Percentiles rank a stretch among this genome's conserved stretches.
Evolutionary conservation across 2,797 vertebrate genomes (phyloP).

Genomic region (Cirrhinus mrigala): DNA sequence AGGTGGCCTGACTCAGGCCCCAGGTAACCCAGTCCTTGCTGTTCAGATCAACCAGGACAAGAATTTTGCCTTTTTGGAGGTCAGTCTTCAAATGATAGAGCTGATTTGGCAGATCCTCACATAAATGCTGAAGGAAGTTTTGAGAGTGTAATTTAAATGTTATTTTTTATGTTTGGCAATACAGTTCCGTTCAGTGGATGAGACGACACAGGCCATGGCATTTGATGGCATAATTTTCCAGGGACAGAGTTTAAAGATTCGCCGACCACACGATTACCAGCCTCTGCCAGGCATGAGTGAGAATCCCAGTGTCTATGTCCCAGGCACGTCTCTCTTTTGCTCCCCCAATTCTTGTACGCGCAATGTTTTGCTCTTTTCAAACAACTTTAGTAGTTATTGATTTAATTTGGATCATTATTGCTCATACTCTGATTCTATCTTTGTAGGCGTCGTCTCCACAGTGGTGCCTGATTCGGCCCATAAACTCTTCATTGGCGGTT

Average conservation of each 20-base stretch:
- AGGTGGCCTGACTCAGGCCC: constrained; percentile 91
- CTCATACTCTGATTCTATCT: constrained; percentile 12
- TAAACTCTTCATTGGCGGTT: constrained; percentile 93
- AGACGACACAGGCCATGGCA: constrained; percentile 95
- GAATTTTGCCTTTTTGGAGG: constrained; percentile 96
- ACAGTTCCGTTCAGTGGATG: constrained; percentile 93
- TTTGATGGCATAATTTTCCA: constrained; percentile 97
- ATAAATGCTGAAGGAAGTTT: neutral
- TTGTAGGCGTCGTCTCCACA: constrained; percentile 90
- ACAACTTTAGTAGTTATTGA: neutral
- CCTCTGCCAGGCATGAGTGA: constrained; percentile 94
- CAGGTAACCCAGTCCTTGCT: constrained; percentile 92
- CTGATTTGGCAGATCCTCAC: neutral
- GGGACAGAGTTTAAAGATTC: constrained; percentile 94
- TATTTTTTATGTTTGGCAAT: constrained; percentile 13
- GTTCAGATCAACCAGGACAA: constrained; percentile 98
- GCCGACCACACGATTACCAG: constrained; percentile 93
- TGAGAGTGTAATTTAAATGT: neutral
- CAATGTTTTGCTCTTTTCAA: constrained; percentile 35
- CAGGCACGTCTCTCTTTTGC: constrained; percentile 78
- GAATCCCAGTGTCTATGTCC: constrained; percentile 93
- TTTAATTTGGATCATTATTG: neutral
- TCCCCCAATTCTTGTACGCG: constrained; percentile 48
- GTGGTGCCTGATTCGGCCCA: constrained; percentile 95
- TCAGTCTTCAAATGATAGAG: constrained; percentile 59